Evolutionary conservation across 2,797 vertebrate species (phyloP), one percentile per base, ranked within the genome.

Genomic region (Peromyscus eremicus): DNA sequence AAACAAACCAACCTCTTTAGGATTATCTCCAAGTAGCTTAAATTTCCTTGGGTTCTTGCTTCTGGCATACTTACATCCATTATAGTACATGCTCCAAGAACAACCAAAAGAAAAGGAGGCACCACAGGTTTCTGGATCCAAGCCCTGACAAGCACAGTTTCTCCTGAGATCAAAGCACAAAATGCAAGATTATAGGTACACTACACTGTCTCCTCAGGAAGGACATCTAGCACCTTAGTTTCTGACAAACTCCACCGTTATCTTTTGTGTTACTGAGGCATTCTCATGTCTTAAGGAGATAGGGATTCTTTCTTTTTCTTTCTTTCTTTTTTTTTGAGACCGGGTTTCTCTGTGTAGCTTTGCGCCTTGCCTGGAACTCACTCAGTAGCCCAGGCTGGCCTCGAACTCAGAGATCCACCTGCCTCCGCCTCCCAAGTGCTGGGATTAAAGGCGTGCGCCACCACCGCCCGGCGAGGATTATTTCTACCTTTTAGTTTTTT

Each of bases 21-120:
- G 98, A 97, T 99, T 99, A 98, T 99, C 99, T 91, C 99, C 99
- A 96, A 99, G 98, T 96, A 99, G 98, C 98, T 99, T 99, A 98
- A 99, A 99, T 98, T 99, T 99, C 98, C 99, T 99, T 96, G 99
- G 99, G 95, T 99, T 98, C 99, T 99, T 99, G 98, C 99, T 99
- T 98, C 99, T 99, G 96, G 99, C 99, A 99, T 99, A 99, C 98
- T 99, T 99, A 98, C 99, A 99, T 92, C 99, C 99, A 66, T 99
- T 99, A 98, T 99, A 99, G 98, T 99, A 99, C 99, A 99, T 99
- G 98, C 99, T 99, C 99, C 99, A 99, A n/a, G 99, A 99, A 97
- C 99, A 99, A 85, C 99, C 99, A 68, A 99, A 99, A 62, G 99
- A 99, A 98, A 99, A 99, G 60, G 99, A 99, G 97, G 99, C 99